Evolutionary conservation across 35 echinoderm and acorn worm genomes (phyloP).

Genomic region (Anneissia japonica): DNA sequence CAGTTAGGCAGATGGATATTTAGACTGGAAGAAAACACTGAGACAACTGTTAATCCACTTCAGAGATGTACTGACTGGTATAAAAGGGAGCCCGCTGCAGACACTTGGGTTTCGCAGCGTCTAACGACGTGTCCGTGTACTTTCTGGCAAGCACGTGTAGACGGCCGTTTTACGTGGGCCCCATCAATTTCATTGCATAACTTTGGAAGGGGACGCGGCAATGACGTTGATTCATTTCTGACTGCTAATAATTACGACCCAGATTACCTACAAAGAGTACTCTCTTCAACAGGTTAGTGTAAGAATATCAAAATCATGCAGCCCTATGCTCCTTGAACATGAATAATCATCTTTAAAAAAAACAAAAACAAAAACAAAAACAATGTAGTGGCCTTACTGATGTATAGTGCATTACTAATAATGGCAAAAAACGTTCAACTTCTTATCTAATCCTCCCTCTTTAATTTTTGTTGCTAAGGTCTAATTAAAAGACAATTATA

Average conservation of each 20-base stretch:
- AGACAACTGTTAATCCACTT: conserved; percentile 16
- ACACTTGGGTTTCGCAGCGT: neutral
- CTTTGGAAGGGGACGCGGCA: neutral
- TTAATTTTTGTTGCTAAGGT: too few relatives aligned
- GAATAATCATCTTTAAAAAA: too few relatives aligned
- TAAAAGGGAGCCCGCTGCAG: neutral
- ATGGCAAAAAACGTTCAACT: too few relatives aligned
- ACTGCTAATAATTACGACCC: neutral
- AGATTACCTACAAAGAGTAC: neutral
- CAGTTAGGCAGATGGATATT: conserved; percentile 13
- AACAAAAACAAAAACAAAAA: too few relatives aligned
- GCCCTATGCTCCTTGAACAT: too few relatives aligned
- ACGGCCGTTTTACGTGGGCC: conserved; percentile 6
- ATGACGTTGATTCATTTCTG: neutral
- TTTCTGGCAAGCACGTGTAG: conserved; percentile 18
- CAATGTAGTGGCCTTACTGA: too few relatives aligned
- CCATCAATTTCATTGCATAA: neutral
- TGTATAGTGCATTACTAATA: too few relatives aligned
- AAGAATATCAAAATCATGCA: too few relatives aligned
- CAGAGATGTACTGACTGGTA: conserved; percentile 44
- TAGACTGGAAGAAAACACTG: conserved; percentile 24
- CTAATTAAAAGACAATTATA: too few relatives aligned
- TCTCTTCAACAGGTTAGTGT: too few relatives aligned
- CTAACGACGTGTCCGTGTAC: conserved; percentile 30
- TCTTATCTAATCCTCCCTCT: too few relatives aligned